Percentiles rank a stretch among this genome's conserved stretches.
Evolutionary conservation across 2,888 invertebrate genomes (phyloP).

Genomic region (Thymelicus acteon): DNA sequence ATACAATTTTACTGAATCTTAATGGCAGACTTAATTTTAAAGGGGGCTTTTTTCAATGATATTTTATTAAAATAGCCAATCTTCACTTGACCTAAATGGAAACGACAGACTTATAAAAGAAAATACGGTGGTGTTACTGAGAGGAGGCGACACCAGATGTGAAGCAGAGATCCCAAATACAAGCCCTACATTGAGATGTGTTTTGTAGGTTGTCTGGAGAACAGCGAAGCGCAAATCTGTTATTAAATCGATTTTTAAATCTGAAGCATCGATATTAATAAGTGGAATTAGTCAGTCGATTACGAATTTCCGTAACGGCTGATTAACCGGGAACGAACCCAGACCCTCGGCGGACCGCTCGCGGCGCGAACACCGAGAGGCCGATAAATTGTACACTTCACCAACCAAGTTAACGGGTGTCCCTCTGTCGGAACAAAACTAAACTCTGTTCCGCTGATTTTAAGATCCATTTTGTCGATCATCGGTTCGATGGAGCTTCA

Average conservation of each 20-base stretch:
- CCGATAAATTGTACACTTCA: constrained; percentile 60
- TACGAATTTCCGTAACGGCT: constrained; percentile 38
- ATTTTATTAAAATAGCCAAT: no score
- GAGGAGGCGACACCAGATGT: no score
- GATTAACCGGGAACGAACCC: constrained; percentile 34
- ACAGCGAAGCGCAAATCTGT: constrained; percentile 4
- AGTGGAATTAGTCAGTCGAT: constrained; percentile 38
- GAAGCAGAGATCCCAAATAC: no score
- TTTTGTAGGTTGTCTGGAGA: background rate
- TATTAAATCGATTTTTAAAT: constrained; percentile 30
- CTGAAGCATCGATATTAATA: constrained; percentile 36
- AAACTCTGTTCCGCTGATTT: constrained; percentile 14
- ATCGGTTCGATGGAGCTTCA: background rate
- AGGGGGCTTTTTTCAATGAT: no score
- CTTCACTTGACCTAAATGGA: no score
- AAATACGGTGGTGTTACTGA: no score
- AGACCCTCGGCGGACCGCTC: constrained; percentile 59
- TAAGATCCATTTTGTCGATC: constrained; percentile 10
- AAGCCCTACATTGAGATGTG: no score
- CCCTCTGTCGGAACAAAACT: constrained; percentile 1
- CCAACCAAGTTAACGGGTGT: constrained; percentile 20
- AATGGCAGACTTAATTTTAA: no score
- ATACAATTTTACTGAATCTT: no score
- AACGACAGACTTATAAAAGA: no score
- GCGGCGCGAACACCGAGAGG: constrained; percentile 68